Conservation (phyloP, 1,140 invertebrate genomes). For the Atta texana region DNA sequence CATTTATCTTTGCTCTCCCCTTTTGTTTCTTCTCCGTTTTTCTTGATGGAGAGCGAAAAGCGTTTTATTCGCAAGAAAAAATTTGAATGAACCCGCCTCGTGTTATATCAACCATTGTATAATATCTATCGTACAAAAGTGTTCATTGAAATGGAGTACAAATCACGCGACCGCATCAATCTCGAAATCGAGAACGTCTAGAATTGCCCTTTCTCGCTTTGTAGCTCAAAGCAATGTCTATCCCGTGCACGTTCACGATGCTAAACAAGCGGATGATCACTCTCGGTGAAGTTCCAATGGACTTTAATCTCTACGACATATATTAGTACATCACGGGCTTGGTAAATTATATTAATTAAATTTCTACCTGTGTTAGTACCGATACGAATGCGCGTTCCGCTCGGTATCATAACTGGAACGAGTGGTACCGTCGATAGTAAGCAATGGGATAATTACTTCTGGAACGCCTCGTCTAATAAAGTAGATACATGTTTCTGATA, state of each 20-base stretch:
- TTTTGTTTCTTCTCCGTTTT: constrained; percentile 11
- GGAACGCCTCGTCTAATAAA: constrained; percentile 50
- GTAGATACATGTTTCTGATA: constrained; percentile 36
- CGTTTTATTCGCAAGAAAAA: constrained; percentile 20
- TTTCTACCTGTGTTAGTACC: constrained; percentile 58
- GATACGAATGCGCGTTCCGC: constrained; percentile 50
- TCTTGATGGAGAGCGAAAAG: neutral
- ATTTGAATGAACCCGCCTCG: neutral
- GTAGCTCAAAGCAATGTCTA: constrained; percentile 31
- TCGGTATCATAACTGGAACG: constrained; percentile 60
- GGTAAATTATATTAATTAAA: constrained; percentile 80
- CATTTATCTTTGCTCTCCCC: neutral
- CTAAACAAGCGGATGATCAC: constrained; percentile 57
- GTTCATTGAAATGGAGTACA: constrained; percentile 16
- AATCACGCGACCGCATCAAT: constrained; percentile 25
- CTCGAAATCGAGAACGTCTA: constrained; percentile 35
- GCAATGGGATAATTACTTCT: constrained; percentile 70
- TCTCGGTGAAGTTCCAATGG: constrained; percentile 45
- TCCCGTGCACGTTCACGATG: constrained; percentile 32
- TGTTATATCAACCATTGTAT: neutral
- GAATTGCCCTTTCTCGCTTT: constrained; percentile 34
- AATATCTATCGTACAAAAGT: constrained; percentile 42
- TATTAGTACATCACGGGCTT: constrained; percentile 72
- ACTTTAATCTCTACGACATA: constrained; percentile 62
- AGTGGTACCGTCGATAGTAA: constrained; percentile 64